Conservation (phyloP, 1,140 invertebrate species). For the Adelges cooleyi region DNA sequence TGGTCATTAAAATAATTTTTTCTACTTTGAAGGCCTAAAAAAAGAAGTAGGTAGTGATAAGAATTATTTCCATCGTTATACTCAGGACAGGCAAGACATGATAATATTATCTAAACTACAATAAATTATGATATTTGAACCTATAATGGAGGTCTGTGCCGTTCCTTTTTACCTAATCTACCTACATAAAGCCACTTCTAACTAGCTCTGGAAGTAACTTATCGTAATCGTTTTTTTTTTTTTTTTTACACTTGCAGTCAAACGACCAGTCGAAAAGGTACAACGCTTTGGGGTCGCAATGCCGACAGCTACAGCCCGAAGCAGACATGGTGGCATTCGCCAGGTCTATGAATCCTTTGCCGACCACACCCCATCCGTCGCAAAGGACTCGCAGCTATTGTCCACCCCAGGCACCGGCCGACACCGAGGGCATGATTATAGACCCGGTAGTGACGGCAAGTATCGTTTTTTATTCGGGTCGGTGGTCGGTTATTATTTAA, state of each 20-base stretch:
- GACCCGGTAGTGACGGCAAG: conserved; percentile 33
- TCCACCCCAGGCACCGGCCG: conserved; percentile 47
- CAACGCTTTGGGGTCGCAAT: conserved; percentile 56
- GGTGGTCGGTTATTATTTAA: background rate
- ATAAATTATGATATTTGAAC: no score
- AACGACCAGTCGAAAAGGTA: conserved; percentile 63
- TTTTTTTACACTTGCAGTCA: conserved; percentile 54
- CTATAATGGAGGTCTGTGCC: no score
- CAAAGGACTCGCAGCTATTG: conserved; percentile 51
- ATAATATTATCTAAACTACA: no score
- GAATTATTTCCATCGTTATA: no score
- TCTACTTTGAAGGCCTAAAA: no score
- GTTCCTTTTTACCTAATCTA: no score
- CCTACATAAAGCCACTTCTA: background rate
- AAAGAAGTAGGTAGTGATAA: no score
- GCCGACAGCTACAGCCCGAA: conserved; percentile 53
- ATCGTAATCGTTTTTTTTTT: background rate
- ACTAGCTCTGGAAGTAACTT: background rate
- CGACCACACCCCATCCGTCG: conserved; percentile 45
- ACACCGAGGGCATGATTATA: conserved; percentile 34
- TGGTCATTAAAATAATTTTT: no score
- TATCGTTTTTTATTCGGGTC: background rate
- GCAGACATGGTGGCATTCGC: conserved; percentile 62
- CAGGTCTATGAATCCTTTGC: conserved; percentile 45
- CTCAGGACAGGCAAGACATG: no score